Evolutionary conservation across 1,140 invertebrate genomes (phyloP), one percentile per base, ranked within the genome.

Genomic region (Neodiprion pinetum): DNA sequence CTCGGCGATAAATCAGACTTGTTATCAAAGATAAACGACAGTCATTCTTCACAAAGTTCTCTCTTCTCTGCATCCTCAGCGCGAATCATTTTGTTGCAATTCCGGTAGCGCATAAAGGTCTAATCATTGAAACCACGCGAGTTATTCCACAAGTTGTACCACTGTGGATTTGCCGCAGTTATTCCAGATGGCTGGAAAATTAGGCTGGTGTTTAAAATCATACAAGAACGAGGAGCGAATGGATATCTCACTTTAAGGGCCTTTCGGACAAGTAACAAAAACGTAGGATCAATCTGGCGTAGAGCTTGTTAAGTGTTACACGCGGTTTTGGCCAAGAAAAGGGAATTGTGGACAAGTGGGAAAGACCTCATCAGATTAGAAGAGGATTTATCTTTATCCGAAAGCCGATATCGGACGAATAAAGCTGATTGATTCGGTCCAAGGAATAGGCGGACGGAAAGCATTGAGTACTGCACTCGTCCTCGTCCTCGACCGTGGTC

Each of bases 331-430:
- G 53, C 53, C 4, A 61, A 61, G 53, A 61, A 61, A 61, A 61
- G 53, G 53, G 53, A 61, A 61, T 61, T 61, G 53, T 61, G 53
- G 53, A 61, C 53, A 61, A 61, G 53, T 61, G 53, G 53, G n/a
- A 61, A 61, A 14, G 53, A 61, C 53, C 53, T 61, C 53, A 61
- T 61, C 53, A 9, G 53, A 61, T 61, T 61, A 61, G 53, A 61
- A 9, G 53, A 61, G 53, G 53, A 61, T 61, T 61, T 61, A 61
- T 61, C 53, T 61, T 61, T 61, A 61, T 61, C 53, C 53, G 53
- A 8, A 17, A 17, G 53, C 53, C 53, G 53, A 61, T 12, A 61
- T 61, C 53, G 53, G 53, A 9, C 53, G n/a, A 61, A 61, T 61
- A 61, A 61, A 61, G 53, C 53, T 17, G 53, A 61, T 61, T 61